These are phyloP conservation scores for Eunapius fragilis DNA, from an alignment of 37 sponge, comb jelly and placozoan genomes.

Conservation along the genomic window DNA sequence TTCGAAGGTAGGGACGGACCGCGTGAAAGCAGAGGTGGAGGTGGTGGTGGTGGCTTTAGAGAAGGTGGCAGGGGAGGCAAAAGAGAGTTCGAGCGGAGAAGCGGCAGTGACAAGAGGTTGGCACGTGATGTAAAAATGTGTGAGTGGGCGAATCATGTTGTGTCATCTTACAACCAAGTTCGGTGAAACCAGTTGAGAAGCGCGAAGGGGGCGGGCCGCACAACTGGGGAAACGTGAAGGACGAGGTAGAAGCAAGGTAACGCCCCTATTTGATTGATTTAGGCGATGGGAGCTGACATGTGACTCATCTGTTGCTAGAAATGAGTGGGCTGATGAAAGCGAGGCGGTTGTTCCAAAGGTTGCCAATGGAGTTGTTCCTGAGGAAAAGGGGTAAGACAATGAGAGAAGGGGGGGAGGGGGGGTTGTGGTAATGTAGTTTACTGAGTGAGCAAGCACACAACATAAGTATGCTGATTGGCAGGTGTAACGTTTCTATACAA, in stretches of 20 bases:
- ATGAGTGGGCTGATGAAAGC: conserved; percentile 56
- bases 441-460: no score
- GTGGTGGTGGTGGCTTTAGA: conserved; percentile 33
- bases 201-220: conserved; percentile 89
- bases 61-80: conserved; percentile 71
- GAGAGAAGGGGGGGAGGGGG: background rate
- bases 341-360: background rate
- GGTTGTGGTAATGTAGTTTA: background rate
- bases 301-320: no score
- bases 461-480: no score
- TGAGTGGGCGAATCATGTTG: background rate
- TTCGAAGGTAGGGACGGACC: background rate
- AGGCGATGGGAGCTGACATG: no score
- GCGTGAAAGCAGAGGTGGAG: background rate
- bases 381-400: background rate
- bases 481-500: no score
- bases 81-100: conserved; percentile 87
- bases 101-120: conserved; percentile 87
- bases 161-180: conserved; percentile 21
- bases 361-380: conserved; percentile 26
- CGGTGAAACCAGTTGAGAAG: conserved; percentile 78
- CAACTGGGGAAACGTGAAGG: conserved; percentile 86
- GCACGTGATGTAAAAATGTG: background rate
- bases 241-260: conserved; percentile 48
- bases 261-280: no score